Evolutionary conservation across 2,888 invertebrate species (phyloP).

Genomic region (Gonocerus acuteangulatus): DNA sequence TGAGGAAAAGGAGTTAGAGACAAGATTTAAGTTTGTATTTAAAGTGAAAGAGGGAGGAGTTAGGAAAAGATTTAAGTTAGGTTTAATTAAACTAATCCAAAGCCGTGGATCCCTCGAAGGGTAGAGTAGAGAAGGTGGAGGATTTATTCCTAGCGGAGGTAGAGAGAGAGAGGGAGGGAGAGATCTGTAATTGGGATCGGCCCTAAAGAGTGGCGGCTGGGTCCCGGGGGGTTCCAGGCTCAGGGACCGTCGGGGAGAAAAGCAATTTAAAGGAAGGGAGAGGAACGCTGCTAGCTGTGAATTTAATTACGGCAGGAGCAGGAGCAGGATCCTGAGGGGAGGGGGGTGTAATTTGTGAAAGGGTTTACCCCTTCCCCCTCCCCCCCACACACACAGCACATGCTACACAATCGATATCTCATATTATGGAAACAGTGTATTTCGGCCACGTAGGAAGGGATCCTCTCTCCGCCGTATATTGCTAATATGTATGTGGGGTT

Average conservation of each 20-base stretch:
- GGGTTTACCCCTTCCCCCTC: constrained; percentile 18
- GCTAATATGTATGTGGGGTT: constrained; percentile 35
- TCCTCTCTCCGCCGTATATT: constrained; percentile 27
- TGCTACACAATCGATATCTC: constrained; percentile 36
- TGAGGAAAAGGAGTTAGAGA: background rate
- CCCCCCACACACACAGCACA: constrained; percentile 16
- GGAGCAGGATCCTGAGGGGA: background rate
- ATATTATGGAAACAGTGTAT: constrained; percentile 36
- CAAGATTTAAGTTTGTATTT: constrained; percentile 22
- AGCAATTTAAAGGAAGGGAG: constrained; percentile 33
- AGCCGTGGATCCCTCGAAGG: background rate
- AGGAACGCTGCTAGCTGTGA: constrained; percentile 28
- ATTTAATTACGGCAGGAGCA: constrained; percentile 33
- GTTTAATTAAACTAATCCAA: constrained; percentile 27
- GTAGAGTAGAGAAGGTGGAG: constrained; percentile 3
- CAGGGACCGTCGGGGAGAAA: constrained; percentile 10
- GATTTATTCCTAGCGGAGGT: constrained; percentile 6
- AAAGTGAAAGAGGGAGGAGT: constrained; percentile 23
- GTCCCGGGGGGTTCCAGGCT: background rate
- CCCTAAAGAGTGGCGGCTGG: constrained; percentile 19
- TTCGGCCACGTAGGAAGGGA: constrained; percentile 34
- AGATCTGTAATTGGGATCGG: constrained; percentile 35
- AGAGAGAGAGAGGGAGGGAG: too few relatives aligned
- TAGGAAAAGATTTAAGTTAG: constrained; percentile 25
- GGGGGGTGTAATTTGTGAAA: constrained; percentile 35